Evolutionary conservation across 2,797 vertebrate species (phyloP).

Genomic region (Phoxinus dragarum): DNA sequence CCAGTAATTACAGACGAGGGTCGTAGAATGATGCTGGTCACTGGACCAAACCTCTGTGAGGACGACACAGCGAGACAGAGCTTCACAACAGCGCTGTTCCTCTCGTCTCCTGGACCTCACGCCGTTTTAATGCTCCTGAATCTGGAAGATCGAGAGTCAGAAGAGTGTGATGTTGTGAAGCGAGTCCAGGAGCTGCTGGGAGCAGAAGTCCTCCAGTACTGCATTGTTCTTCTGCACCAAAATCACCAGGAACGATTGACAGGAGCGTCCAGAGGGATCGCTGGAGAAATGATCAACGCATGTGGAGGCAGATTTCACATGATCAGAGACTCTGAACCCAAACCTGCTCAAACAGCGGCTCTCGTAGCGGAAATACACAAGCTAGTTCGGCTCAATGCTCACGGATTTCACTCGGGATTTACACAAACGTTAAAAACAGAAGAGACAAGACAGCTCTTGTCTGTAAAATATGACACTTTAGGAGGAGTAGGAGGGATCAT

Average conservation of each 20-base stretch:
- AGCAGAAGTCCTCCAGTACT: slow-evolving; percentile 11
- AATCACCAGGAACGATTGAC: not conserved
- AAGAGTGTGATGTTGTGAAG: not conserved
- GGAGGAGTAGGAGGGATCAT: not conserved
- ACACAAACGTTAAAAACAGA: not conserved
- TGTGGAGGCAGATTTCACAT: slow-evolving; percentile 27
- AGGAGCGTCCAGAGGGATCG: slow-evolving; percentile 10
- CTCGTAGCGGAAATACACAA: not conserved
- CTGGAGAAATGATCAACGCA: slow-evolving; percentile 12
- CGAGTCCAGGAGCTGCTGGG: slow-evolving; percentile 13
- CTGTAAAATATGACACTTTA: not conserved
- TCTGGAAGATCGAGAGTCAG: slow-evolving; percentile 11
- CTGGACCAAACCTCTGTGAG: slow-evolving; percentile 38
- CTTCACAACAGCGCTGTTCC: slow-evolving; percentile 6
- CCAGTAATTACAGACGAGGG: not conserved
- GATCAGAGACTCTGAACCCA: not conserved
- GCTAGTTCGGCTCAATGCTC: not conserved
- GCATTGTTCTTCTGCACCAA: slow-evolving; percentile 18
- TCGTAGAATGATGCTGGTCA: slow-evolving; percentile 8
- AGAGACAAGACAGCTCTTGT: not conserved
- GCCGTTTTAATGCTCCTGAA: slow-evolving; percentile 16
- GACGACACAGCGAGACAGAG: not conserved
- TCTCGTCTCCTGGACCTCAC: slow-evolving; percentile 26
- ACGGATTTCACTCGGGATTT: not conserved
- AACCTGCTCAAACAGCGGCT: not conserved